Percentiles rank a stretch among this genome's conserved stretches.
These are phyloP conservation scores for Scytalopus superciliaris DNA, from an alignment of 2,113 vertebrate genomes.

Conservation along the genomic window DNA sequence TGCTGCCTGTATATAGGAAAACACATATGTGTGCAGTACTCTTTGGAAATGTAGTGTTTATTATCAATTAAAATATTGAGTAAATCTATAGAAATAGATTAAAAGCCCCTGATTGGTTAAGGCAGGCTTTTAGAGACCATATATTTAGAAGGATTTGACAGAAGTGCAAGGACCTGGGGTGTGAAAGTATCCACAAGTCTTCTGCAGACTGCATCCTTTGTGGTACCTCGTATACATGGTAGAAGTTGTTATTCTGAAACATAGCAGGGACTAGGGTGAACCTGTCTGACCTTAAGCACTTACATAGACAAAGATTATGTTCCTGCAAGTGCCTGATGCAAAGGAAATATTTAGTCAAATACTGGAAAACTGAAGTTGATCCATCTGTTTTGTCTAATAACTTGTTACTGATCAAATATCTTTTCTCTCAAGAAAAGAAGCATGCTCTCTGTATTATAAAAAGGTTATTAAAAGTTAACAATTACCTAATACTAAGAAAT, in stretches of 20 bases:
- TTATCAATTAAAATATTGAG: background rate
- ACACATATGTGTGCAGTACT: accelerated
- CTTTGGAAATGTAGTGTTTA: background rate
- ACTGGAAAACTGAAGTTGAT: background rate
- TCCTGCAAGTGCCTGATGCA: background rate
- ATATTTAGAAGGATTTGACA: background rate
- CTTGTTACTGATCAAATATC: background rate
- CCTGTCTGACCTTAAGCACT: background rate
- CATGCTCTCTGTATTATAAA: background rate
- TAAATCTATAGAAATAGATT: background rate
- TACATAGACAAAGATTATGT: background rate
- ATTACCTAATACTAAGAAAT: background rate
- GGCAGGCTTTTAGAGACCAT: background rate
- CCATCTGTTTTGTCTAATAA: background rate
- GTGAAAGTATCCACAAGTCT: background rate
- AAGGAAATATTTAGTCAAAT: background rate
- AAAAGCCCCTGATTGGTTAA: background rate
- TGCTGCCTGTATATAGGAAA: background rate
- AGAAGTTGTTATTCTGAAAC: background rate
- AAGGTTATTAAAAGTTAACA: background rate
- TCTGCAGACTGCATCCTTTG: background rate
- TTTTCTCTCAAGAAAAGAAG: background rate
- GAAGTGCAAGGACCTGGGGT: background rate
- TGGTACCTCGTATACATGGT: background rate
- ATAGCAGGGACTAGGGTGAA: background rate